Evolutionary conservation across 2,113 vertebrate species (phyloP), one percentile per base, ranked within the genome.

Genomic region (Prinia subflava): DNA sequence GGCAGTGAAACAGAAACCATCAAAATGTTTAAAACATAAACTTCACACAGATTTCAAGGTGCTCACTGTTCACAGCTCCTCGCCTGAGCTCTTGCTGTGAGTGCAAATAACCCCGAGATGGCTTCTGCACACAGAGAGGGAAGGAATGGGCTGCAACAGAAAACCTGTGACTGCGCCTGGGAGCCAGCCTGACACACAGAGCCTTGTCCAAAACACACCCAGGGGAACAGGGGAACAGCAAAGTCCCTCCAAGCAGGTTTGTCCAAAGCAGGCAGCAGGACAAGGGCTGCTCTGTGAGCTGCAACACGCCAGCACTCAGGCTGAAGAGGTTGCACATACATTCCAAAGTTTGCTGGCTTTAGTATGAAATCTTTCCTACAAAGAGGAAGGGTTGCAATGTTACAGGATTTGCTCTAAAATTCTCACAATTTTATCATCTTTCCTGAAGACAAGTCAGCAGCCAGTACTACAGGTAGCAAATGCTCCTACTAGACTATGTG

Each of bases 81-180:
- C 6, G 5, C 49, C 52, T 0, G 2, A 4, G 35, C 10, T 52
- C 63, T 2, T 42, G 49, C 81, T 41, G 59, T 12, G n/a, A 80
- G 46, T 0, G 27, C 2, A 10, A 89, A 23, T 17, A 18, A 59
- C 22, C 52, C 7, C 0, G 1, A 64, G 67, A 6, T 0, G 2
- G 10, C 39, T 59, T 25, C 84, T 64, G 50, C 1, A 0, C 8
- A 5, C 17, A 2, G 39, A 41, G 82, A n/a, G 80, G 90, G 90
- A 73, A 22, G 0, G 31, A 52, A 17, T 0, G 31, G 64, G 49
- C 0, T 1, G 2, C 33, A 5, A 50, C 13, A 53, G 82, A 27
- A 50, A 59, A 37, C 8, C 50, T 74, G 52, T 2, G 65, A 23
- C 6, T 46, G 1, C 1, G 1, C 59, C 68, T 24, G 9, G 35